A percentile compares a stretch with the other conserved stretches of the same genome.
Conservation (phyloP, 2,113 vertebrate genomes). For the Thryonomys swinderianus region DNA sequence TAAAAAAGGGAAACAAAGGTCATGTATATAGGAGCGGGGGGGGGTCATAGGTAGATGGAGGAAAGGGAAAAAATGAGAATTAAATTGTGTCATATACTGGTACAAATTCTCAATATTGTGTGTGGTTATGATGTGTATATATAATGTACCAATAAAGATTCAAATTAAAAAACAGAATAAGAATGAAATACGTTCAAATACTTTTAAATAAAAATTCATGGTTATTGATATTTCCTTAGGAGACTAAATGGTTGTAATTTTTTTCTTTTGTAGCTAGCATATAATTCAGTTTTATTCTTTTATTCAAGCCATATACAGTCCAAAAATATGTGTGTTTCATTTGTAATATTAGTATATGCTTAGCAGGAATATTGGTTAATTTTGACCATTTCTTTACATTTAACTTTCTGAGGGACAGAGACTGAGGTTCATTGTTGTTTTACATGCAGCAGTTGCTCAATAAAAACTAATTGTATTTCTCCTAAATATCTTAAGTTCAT, state of each 20-base stretch:
- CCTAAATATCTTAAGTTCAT: slow-evolving; percentile 4
- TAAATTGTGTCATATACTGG: no score
- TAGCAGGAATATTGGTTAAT: background rate
- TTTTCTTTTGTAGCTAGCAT: background rate
- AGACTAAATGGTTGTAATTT: background rate
- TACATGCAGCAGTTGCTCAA: background rate
- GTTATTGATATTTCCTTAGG: background rate
- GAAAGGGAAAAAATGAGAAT: no score
- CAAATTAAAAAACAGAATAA: background rate
- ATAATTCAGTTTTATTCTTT: background rate
- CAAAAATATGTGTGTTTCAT: background rate
- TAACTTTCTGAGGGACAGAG: background rate
- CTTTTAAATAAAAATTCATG: background rate
- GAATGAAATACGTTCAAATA: background rate
- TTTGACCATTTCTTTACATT: background rate
- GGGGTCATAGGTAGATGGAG: no score
- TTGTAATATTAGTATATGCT: background rate
- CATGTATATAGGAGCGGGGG: no score
- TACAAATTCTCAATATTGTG: no score
- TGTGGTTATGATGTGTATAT: no score
- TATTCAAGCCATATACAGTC: background rate
- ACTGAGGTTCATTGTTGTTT: background rate
- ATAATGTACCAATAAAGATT: no score
- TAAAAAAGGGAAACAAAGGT: no score
- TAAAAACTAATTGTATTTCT: slow-evolving; percentile 59